A percentile compares a stretch with the other conserved stretches of the same genome.
phyloP scores from a whole-genome alignment of 2,113 vertebrate species.

The Carollia perspicillata region DNA sequence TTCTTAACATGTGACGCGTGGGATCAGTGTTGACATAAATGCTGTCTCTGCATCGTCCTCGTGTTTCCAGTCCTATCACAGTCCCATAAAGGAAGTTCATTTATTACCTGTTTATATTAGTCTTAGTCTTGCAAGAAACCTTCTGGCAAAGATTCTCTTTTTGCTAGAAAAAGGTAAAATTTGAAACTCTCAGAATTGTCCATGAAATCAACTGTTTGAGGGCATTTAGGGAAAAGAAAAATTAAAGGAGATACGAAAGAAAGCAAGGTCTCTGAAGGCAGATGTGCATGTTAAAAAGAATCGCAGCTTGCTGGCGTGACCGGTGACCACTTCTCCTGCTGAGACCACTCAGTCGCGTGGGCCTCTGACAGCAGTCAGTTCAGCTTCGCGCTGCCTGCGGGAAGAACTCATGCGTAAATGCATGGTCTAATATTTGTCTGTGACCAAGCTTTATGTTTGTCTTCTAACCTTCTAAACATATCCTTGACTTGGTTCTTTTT shows the following conservation, averaged over 20 bases:
- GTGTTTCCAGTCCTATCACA: neutral
- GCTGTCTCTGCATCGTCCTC: neutral
- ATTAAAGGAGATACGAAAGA: neutral
- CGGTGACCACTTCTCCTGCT: neutral
- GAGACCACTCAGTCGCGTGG: neutral
- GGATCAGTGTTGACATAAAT: neutral
- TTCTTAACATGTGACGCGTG: accelerated
- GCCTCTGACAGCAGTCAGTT: neutral
- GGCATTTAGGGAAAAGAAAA: neutral
- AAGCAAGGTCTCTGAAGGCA: neutral
- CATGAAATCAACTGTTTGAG: neutral
- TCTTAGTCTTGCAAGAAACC: neutral
- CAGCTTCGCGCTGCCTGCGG: neutral
- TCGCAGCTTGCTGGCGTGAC: neutral
- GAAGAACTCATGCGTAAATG: neutral
- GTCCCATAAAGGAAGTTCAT: neutral
- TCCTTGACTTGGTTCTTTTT: slow-evolving; percentile 32
- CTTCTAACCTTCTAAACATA: neutral
- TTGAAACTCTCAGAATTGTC: neutral
- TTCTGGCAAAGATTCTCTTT: neutral
- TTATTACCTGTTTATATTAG: neutral
- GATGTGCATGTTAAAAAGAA: neutral
- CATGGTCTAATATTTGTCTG: neutral
- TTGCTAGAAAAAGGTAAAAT: neutral
- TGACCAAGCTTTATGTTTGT: neutral